Base-by-base conservation (phyloP, 2,797 vertebrate genomes). In the Melanogrammus aeglefinus region DNA sequence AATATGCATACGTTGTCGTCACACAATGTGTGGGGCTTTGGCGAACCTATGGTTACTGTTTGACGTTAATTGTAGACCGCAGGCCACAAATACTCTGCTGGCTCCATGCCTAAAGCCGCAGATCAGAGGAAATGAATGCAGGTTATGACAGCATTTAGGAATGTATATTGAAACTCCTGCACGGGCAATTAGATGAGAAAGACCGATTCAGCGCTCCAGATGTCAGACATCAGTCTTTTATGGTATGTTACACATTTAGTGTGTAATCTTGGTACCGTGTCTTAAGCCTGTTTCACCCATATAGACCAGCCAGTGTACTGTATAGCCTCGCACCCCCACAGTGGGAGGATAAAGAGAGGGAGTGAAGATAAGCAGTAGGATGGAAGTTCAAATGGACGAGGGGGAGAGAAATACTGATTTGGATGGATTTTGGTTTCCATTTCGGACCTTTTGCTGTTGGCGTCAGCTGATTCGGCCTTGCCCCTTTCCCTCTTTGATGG, bases 371-470 rank as follows among this genome's bases (percentile, higher is more conserved):
- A 38, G 36, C 36, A 24, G 27, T 78, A 76, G 75, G 73, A 69
- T 66, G 33, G 78, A 57, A 4, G 10, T n/a, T 78, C 3, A 21
- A 84, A 41, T 72, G 24, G 76, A 78, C 73, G 24, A 41, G 44
- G 73, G 44, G 73, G 35, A 29, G 73, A 66, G 70, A 79, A 77
- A 73, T 69, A 76, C 81, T 84, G 72, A 87, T 82, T 80, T 73
- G 73, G 66, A 18, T 18, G 16, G 33, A 33, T 33, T 72, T 70
- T 76, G 72, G 72, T 81, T 73, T 81, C 69, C 80, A 33, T 85
- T 57, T 47, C 82, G 86, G 83, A 89, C 76, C 80, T 78, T 78
- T 75, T 84, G 38, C 77, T 75, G 76, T 79, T 57, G 35, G 47
- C 72, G 79, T 83, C 74, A 78, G 74, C 80, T 41, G 77, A 81